Percentiles rank a stretch among this genome's conserved stretches.
Evolutionary conservation across 30 jellyfish, hydroid and myxozoan species (phyloP).

Genomic region (Catostylus mosaicus): DNA sequence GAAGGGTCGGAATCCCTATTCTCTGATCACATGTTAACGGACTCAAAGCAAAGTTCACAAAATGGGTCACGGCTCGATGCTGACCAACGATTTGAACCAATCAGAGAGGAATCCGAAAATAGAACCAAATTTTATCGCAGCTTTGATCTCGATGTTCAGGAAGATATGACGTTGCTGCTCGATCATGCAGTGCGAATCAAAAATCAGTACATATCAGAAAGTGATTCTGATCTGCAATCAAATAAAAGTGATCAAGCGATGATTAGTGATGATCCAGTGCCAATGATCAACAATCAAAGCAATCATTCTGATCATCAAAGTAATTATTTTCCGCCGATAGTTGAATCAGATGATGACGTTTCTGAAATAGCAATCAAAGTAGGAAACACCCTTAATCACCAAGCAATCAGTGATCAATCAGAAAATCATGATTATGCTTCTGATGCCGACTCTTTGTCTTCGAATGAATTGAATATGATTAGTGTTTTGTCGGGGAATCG

Average conservation of each 20-base stretch:
- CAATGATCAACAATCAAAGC: neutral
- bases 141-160: neutral
- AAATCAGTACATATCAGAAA: neutral
- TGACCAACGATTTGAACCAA: neutral
- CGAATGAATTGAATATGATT: slow-evolving; percentile 13
- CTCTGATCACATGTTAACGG: slow-evolving; percentile 18
- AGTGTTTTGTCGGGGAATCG: slow-evolving; percentile 30
- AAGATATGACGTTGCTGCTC: neutral
- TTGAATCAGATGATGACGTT: neutral
- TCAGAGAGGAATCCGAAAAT: neutral
- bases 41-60: neutral
- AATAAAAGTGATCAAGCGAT: slow-evolving; percentile 2
- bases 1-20: slow-evolving; percentile 4
- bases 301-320: neutral
- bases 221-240: slow-evolving; percentile 7
- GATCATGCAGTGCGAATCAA: neutral
- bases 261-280: neutral
- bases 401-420: neutral
- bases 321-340: neutral
- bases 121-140: neutral
- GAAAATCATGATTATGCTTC: neutral
- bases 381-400: neutral
- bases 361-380: neutral
- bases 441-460: slow-evolving; percentile 33
- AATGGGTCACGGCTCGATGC: neutral